A percentile compares a stretch with the other conserved stretches of the same genome.
Evolutionary conservation across 2,113 vertebrate genomes (phyloP).

Genomic region (Platysternon megacephalum): DNA sequence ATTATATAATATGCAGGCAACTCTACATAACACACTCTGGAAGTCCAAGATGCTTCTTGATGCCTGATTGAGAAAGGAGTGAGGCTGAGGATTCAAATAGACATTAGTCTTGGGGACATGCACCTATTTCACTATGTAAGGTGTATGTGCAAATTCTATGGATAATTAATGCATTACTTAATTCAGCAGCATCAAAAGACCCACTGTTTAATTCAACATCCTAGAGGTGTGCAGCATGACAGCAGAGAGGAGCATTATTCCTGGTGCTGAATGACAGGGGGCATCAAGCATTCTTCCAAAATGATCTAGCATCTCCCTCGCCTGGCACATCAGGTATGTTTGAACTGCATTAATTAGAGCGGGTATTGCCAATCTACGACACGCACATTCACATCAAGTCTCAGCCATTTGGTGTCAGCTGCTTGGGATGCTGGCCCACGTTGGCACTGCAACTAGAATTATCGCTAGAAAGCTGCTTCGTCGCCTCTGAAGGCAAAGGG

Average conservation of each 20-base stretch:
- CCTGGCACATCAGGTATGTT: neutral
- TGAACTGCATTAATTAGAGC: neutral
- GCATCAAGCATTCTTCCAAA: constrained; percentile 55
- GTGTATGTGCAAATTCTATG: constrained; percentile 38
- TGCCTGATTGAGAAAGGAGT: neutral
- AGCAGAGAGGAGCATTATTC: constrained; percentile 24
- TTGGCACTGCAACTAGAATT: accelerated
- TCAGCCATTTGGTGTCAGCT: neutral
- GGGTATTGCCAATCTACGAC: neutral
- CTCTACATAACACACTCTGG: accelerated
- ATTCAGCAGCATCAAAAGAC: constrained; percentile 57
- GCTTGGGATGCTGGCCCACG: neutral
- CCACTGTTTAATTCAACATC: constrained; percentile 70
- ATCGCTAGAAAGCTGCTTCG: accelerated
- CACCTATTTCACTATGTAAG: neutral
- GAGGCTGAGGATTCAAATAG: neutral
- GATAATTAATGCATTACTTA: constrained; percentile 66
- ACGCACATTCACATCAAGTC: accelerated
- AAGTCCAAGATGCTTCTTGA: accelerated
- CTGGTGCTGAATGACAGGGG: constrained; percentile 45
- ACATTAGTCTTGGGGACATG: neutral
- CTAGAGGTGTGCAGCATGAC: neutral
- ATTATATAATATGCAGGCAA: neutral
- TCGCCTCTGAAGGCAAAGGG: accelerated
- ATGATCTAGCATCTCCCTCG: neutral